These are phyloP conservation scores for Apteryx owenii DNA, from an alignment of 2,113 vertebrate genomes.

Conservation along the genomic window DNA sequence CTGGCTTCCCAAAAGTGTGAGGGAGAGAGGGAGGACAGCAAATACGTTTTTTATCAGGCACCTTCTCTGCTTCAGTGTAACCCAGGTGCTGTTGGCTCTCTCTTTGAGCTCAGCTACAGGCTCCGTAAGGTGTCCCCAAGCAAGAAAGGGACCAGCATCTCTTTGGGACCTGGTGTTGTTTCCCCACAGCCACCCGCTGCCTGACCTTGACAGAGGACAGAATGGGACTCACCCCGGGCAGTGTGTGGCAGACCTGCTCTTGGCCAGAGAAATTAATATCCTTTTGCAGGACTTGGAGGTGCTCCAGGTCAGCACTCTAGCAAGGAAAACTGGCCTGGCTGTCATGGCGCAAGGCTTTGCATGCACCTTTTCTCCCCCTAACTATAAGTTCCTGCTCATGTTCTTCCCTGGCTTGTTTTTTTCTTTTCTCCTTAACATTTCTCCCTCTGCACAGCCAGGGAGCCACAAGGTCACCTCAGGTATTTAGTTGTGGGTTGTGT, in stretches of 20 bases:
- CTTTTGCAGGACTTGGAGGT: not conserved
- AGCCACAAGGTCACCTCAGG: not conserved
- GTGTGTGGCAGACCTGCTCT: not conserved
- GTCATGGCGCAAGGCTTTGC: accelerated
- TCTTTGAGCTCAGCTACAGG: not conserved
- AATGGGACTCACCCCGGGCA: not conserved
- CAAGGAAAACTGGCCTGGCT: not conserved
- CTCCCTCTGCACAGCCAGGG: not conserved
- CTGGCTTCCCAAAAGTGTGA: not conserved
- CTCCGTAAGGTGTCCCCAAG: not conserved
- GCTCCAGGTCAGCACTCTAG: not conserved
- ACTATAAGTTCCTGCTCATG: not conserved
- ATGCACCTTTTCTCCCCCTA: not conserved
- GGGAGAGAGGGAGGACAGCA: not conserved
- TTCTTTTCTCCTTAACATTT: not conserved
- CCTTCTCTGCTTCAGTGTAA: not conserved
- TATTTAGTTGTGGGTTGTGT: not conserved
- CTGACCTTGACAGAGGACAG: conserved; percentile 67
- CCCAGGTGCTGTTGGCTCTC: not conserved
- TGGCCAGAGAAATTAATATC: not conserved
- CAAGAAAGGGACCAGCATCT: not conserved
- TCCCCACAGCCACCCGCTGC: not conserved
- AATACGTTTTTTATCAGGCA: not conserved
- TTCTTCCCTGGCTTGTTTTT: not conserved
- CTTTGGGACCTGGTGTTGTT: accelerated